Conservation (phyloP, 2,113 vertebrate species). For the Alethe diademata region DNA sequence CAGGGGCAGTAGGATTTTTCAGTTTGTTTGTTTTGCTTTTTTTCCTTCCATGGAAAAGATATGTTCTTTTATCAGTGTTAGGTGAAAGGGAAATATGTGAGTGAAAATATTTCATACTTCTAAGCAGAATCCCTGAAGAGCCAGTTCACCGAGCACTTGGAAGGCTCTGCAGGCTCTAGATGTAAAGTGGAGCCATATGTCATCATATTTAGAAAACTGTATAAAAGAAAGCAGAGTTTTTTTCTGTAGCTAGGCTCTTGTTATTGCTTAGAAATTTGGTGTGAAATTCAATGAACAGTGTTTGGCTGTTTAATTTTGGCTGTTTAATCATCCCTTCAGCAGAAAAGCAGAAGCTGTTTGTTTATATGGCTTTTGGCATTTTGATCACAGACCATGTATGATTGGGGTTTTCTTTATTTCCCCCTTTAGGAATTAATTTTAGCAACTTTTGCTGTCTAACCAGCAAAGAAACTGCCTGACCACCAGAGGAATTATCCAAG, state of each 20-base stretch:
- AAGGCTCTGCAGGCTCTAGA: neutral
- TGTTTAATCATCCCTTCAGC: neutral
- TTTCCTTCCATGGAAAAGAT: neutral
- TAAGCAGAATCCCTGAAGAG: neutral
- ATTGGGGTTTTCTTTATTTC: neutral
- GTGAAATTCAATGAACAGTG: neutral
- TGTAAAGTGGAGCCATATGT: neutral
- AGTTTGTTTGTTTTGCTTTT: neutral
- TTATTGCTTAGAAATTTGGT: neutral
- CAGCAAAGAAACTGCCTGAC: neutral
- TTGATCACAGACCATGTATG: neutral
- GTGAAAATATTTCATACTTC: neutral
- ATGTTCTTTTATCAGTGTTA: neutral
- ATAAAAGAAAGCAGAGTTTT: neutral
- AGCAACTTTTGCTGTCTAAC: neutral
- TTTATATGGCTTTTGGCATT: neutral
- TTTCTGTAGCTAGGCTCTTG: neutral
- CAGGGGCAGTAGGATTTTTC: neutral
- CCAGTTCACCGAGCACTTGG: neutral
- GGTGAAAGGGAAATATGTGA: neutral
- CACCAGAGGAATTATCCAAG: neutral
- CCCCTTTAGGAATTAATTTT: neutral
- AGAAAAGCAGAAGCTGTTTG: neutral
- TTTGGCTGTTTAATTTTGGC: neutral
- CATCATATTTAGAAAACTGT: slow-evolving; percentile 16